Conservation (phyloP, 2,888 invertebrate species). For the Danaus chrysippus region DNA sequence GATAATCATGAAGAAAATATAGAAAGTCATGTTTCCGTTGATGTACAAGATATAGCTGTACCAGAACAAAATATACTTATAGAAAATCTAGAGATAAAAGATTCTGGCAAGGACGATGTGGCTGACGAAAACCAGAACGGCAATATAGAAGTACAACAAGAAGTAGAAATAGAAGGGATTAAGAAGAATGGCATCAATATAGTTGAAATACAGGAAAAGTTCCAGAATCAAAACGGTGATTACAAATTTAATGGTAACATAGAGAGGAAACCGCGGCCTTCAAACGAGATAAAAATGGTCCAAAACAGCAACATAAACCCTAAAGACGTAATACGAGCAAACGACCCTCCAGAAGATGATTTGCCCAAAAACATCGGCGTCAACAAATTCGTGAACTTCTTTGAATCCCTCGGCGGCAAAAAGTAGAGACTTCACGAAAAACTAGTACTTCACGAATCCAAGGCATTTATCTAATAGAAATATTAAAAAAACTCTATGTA, state of each 20-base stretch:
- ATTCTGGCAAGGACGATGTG: conserved; percentile 16
- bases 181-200: conserved; percentile 20
- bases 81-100: conserved; percentile 20
- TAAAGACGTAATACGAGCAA: conserved; percentile 68
- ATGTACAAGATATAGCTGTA: conserved; percentile 16
- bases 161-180: conserved; percentile 37
- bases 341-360: conserved; percentile 72
- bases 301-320: conserved; percentile 54
- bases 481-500: conserved; percentile 8
- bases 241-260: conserved; percentile 44
- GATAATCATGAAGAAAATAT: conserved; percentile 13
- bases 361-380: conserved; percentile 73
- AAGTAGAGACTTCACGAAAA: conserved; percentile 45
- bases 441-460: neutral
- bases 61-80: conserved; percentile 1
- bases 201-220: conserved; percentile 26
- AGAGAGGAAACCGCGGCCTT: conserved; percentile 49
- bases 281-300: conserved; percentile 71
- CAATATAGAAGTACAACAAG: conserved; percentile 32
- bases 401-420: conserved; percentile 70
- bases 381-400: conserved; percentile 73
- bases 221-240: conserved; percentile 33
- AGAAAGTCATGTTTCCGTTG: conserved; percentile 17
- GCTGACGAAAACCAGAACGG: conserved; percentile 21
- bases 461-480: neutral